These are phyloP conservation scores for Orthosia incerta DNA, from an alignment of 2,888 invertebrate species.

Conservation along the genomic window DNA sequence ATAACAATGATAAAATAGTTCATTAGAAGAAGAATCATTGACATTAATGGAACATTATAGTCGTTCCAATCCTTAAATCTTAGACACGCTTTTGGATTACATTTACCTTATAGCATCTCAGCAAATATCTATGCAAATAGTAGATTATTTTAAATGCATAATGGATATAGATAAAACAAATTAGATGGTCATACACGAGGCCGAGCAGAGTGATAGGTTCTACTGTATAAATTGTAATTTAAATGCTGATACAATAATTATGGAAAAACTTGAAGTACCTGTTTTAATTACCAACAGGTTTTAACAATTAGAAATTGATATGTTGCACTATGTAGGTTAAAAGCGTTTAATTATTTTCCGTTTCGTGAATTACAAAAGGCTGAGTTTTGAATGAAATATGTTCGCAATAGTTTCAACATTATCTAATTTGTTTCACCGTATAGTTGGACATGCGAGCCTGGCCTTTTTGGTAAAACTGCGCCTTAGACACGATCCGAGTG, in stretches of 20 bases:
- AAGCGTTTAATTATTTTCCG: slow-evolving; percentile 48
- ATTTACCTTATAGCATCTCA: neutral
- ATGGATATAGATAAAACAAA: slow-evolving; percentile 16
- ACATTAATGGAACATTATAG: too few relatives aligned
- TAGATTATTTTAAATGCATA: slow-evolving; percentile 20
- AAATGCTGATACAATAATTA: slow-evolving; percentile 17
- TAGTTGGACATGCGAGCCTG: slow-evolving; percentile 24
- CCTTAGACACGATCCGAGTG: slow-evolving; percentile 40
- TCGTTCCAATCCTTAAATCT: too few relatives aligned
- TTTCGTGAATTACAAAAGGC: slow-evolving; percentile 43
- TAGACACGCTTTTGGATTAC: too few relatives aligned
- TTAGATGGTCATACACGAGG: slow-evolving; percentile 10
- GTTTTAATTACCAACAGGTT: slow-evolving; percentile 11
- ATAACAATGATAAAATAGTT: neutral
- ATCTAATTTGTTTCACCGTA: slow-evolving; percentile 39
- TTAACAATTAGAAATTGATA: slow-evolving; percentile 47
- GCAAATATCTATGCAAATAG: slow-evolving; percentile 17
- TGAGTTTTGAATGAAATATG: slow-evolving; percentile 32
- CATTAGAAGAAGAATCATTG: too few relatives aligned
- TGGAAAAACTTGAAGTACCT: slow-evolving; percentile 2
- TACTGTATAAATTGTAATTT: slow-evolving; percentile 13
- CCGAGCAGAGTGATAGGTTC: neutral
- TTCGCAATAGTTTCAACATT: slow-evolving; percentile 43
- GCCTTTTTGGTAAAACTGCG: slow-evolving; percentile 54
- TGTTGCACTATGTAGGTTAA: slow-evolving; percentile 45